phyloP scores from a whole-genome alignment of 2,797 vertebrate genomes.

The Malurus splendens region DNA sequence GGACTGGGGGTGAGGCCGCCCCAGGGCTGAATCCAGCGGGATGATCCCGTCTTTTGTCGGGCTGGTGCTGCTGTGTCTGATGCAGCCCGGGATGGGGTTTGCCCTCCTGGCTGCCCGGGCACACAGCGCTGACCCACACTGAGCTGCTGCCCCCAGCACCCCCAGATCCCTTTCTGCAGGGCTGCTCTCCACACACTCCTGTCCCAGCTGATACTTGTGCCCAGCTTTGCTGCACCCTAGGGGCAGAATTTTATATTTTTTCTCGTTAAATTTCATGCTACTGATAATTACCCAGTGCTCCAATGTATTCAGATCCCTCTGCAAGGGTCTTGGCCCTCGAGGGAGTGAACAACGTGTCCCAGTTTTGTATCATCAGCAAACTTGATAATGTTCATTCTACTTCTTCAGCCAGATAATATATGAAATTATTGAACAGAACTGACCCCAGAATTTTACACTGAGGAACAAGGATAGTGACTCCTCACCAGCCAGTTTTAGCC shows the following conservation, averaged over 20 bases:
- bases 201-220: background rate
- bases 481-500: background rate
- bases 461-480: background rate
- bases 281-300: background rate
- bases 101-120: background rate
- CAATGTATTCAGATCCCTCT: background rate
- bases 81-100: background rate
- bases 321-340: background rate
- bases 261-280: rapidly evolving
- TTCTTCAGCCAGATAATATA: background rate
- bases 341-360: background rate
- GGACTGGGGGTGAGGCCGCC: background rate
- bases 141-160: background rate
- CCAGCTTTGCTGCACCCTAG: background rate
- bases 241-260: background rate
- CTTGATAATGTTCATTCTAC: background rate
- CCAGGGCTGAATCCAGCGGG: background rate
- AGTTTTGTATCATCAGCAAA: background rate
- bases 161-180: background rate
- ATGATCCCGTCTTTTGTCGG: background rate
- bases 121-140: background rate
- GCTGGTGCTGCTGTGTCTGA: background rate
- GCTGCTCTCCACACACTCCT: background rate
- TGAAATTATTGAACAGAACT: background rate
- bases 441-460: background rate